Conservation (phyloP, 2,113 vertebrate genomes). For the Phylloscopus whistleri region DNA sequence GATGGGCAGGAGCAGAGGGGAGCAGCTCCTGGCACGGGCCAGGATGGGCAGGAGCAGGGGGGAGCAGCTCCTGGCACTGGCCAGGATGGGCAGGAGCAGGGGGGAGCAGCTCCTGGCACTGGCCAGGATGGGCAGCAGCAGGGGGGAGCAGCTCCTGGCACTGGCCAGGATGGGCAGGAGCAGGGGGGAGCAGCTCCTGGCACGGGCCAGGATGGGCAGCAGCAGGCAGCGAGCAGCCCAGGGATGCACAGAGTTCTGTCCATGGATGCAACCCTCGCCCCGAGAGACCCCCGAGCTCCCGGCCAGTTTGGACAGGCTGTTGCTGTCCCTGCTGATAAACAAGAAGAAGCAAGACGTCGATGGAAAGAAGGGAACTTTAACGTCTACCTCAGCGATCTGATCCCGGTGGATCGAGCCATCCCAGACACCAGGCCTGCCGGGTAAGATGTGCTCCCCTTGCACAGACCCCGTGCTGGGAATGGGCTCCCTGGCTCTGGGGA, state of each 20-base stretch:
- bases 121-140: accelerated
- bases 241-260: slow-evolving; percentile 78
- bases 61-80: not conserved
- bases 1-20: not conserved
- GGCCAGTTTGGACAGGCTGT: slow-evolving; percentile 89
- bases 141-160: not conserved
- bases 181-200: accelerated
- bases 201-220: accelerated
- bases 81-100: accelerated
- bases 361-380: slow-evolving; percentile 97
- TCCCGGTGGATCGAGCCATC: slow-evolving; percentile 89
- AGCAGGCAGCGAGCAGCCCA: not conserved
- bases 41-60: accelerated
- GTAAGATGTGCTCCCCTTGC: slow-evolving; percentile 75
- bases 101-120: accelerated
- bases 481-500: not conserved
- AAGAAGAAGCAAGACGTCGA: slow-evolving; percentile 77
- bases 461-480: not conserved
- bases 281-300: slow-evolving; percentile 79
- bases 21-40: not conserved
- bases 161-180: not conserved
- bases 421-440: slow-evolving; percentile 86
- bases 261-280: slow-evolving; percentile 79
- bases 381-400: slow-evolving; percentile 92
- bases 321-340: slow-evolving; percentile 71